Percentiles rank a stretch among this genome's conserved stretches.
Evolutionary conservation across 1,140 invertebrate species (phyloP).

Genomic region (Drosophila ohnishii): DNA sequence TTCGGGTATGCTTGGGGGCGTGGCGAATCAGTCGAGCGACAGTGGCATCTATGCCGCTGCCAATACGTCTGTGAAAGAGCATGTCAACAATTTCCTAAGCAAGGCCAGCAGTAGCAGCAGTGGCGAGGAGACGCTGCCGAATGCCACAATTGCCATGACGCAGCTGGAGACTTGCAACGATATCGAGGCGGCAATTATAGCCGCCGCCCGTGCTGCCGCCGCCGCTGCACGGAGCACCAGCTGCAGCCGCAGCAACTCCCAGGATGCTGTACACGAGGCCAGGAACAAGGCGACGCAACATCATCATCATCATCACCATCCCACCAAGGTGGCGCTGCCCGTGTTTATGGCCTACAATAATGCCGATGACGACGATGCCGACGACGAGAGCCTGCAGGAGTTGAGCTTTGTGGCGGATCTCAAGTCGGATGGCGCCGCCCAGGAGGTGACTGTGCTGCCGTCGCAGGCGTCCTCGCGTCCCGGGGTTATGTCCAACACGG

Average conservation of each 20-base stretch:
- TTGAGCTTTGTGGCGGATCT: conserved; percentile 66
- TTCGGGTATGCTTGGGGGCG: conserved; percentile 23
- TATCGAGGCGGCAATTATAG: conserved; percentile 78
- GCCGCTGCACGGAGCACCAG: conserved; percentile 61
- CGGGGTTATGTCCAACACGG: conserved; percentile 33
- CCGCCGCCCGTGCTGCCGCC: conserved; percentile 71
- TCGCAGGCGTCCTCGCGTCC: background rate
- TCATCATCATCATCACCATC: background rate
- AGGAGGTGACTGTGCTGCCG: conserved; percentile 14
- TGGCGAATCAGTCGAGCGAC: conserved; percentile 70
- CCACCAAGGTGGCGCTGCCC: conserved; percentile 18
- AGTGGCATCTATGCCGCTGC: conserved; percentile 68
- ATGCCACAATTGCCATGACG: conserved; percentile 36
- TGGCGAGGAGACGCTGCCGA: conserved; percentile 32
- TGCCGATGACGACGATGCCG: conserved; percentile 28
- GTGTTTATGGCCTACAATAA: conserved; percentile 46
- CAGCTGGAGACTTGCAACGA: conserved; percentile 80
- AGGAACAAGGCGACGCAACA: conserved; percentile 4
- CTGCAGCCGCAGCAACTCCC: conserved; percentile 65
- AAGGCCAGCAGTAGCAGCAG: conserved; percentile 58
- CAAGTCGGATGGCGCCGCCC: conserved; percentile 6
- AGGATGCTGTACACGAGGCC: conserved; percentile 32
- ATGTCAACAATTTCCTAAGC: conserved; percentile 63
- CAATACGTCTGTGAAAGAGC: conserved; percentile 63
- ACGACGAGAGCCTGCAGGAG: conserved; percentile 52